Base-by-base conservation (phyloP, 2,797 vertebrate species). In the Microctenopoma steveboyesi region DNA sequence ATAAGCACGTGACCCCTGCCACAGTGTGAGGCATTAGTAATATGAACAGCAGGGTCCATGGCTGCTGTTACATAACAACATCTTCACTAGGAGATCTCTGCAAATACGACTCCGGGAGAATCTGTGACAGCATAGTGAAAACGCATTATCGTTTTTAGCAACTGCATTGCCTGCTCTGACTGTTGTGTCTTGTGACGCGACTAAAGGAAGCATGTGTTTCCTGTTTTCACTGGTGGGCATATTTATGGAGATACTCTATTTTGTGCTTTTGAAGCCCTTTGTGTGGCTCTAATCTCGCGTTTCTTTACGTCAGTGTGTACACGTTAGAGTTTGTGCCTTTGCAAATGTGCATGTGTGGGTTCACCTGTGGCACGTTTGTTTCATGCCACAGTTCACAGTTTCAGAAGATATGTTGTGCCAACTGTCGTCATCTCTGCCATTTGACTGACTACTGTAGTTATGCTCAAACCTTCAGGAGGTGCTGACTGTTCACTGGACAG, bases 11-110 rank as follows among this genome's bases (percentile, higher is more conserved):
- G 92, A 92, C 91, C 81, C 76, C 33, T 35, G 43, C 82, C 84
- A 81, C 84, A 83, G 90, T 83, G 80, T 86, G 79, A 89, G 90
- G 89, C 90, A 91, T 92, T 93, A 93, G 92, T 87, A 87, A 91
- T 89, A 81, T 89, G 90, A 93, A 91, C 91, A 92, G 92, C 91
- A 92, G 90, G 87, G 89, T 88, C 79, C 81, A 72, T 64, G 72
- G 78, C 70, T 13, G 47, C 77, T 79, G 76, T 93, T 90, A 88
- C 80, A 58, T 92, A 92, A 93, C 86, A 74, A 62, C 80, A 58
- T 91, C 89, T 91, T 92, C 88, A 57, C 76, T 84, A 88, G 86
- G 88, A 89, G 87, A 90, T 82, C 90, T 90, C 84, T 79, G 79
- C 68, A 79, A 90, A 85, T 83, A 91, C 81, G 84, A 75, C 74